phyloP scores from a whole-genome alignment of 2,888 invertebrate species.

The Agrotis exclamationis region DNA sequence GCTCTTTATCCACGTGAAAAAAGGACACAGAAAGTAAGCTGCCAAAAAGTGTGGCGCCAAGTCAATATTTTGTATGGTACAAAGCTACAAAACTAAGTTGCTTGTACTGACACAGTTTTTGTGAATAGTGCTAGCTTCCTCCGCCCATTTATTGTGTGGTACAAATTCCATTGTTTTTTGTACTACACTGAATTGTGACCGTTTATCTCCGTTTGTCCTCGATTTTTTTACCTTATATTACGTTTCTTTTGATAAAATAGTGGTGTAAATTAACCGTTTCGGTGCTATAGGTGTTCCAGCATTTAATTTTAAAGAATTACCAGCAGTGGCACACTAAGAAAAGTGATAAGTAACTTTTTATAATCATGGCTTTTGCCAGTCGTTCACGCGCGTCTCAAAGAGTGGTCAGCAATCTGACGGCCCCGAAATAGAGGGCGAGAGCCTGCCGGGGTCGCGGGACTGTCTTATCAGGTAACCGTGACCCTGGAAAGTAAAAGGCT shows the following conservation, averaged over 20 bases:
- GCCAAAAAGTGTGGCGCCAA: slow-evolving; percentile 43
- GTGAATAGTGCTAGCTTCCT: slow-evolving; percentile 35
- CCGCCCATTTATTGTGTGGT: slow-evolving; percentile 40
- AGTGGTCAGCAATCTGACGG: too few relatives aligned
- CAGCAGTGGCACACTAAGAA: too few relatives aligned
- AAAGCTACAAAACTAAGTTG: slow-evolving; percentile 45
- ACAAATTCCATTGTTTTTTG: slow-evolving; percentile 65
- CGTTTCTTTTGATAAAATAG: slow-evolving; percentile 18
- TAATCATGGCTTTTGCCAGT: not conserved
- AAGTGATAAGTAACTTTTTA: too few relatives aligned
- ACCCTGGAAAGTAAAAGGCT: too few relatives aligned
- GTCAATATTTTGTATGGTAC: slow-evolving; percentile 50
- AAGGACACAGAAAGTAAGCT: slow-evolving; percentile 20
- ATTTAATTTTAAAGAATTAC: too few relatives aligned
- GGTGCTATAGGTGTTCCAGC: not conserved
- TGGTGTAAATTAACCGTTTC: not conserved
- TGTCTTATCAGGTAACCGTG: too few relatives aligned
- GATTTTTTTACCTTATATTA: slow-evolving; percentile 31
- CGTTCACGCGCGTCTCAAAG: too few relatives aligned
- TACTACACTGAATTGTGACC: slow-evolving; percentile 57
- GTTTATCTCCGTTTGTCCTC: slow-evolving; percentile 49
- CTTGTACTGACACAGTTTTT: slow-evolving; percentile 53
- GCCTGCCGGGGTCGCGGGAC: too few relatives aligned
- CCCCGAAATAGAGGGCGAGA: too few relatives aligned
- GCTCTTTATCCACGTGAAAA: slow-evolving; percentile 11